These are phyloP conservation scores for Apotomis turbidana DNA, from an alignment of 2,888 invertebrate genomes.

Conservation along the genomic window DNA sequence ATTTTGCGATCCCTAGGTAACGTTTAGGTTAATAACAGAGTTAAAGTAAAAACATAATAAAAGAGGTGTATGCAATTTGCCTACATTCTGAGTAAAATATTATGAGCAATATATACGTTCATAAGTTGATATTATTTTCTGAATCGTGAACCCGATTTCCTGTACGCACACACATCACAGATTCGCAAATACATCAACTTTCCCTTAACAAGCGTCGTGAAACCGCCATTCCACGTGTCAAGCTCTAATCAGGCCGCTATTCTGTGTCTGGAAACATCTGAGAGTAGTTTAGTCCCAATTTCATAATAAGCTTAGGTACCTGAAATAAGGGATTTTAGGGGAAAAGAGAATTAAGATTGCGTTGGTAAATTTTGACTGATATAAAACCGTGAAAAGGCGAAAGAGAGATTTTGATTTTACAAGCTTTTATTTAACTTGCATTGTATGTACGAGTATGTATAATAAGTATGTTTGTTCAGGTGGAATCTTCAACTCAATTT, in stretches of 20 bases:
- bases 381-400: neutral
- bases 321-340: neutral
- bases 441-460: too few species aligned
- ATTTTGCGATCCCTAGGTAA: too few species aligned
- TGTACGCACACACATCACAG: neutral
- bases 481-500: too few species aligned
- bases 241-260: constrained; percentile 24
- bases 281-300: constrained; percentile 6
- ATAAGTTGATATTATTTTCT: too few species aligned
- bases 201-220: neutral
- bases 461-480: too few species aligned
- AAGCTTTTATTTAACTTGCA: too few species aligned
- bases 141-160: neutral
- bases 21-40: too few species aligned
- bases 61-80: too few species aligned
- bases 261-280: neutral
- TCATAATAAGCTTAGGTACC: neutral
- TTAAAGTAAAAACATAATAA: too few species aligned
- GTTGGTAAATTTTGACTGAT: neutral
- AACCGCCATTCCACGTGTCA: neutral
- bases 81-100: too few species aligned
- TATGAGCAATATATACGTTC: too few species aligned
- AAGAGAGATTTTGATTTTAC: neutral
- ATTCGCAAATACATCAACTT: neutral
- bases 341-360: neutral